These are phyloP conservation scores for Agrochola lota DNA, from an alignment of 2,888 invertebrate species.

Conservation along the genomic window DNA sequence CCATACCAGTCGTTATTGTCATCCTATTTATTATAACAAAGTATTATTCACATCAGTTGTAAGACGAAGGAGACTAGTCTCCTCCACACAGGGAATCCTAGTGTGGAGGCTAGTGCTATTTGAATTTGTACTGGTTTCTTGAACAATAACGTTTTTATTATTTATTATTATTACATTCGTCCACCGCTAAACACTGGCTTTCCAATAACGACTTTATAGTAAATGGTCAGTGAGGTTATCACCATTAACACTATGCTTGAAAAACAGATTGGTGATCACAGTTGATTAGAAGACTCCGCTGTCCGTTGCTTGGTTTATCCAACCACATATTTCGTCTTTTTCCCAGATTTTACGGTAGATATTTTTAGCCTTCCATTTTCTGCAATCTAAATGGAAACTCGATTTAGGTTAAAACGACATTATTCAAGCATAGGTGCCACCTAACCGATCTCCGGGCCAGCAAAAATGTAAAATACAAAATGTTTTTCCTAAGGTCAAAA, in stretches of 20 bases:
- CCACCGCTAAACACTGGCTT: too few relatives aligned
- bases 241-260: neutral
- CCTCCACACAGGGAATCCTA: too few relatives aligned
- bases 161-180: too few relatives aligned
- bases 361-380: neutral
- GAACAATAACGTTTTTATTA: too few relatives aligned
- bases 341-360: neutral
- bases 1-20: too few relatives aligned
- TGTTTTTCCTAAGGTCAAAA: constrained; percentile 6
- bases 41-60: too few relatives aligned
- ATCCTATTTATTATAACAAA: too few relatives aligned
- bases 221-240: too few relatives aligned
- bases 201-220: too few relatives aligned
- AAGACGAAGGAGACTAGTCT: too few relatives aligned
- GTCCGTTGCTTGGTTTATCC: neutral
- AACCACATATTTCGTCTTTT: neutral
- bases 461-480: constrained; percentile 34
- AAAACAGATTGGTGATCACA: neutral
- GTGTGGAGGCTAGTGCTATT: too few relatives aligned
- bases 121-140: too few relatives aligned
- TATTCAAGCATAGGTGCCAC: neutral
- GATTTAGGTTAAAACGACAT: constrained; percentile 19
- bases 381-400: neutral
- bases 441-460: neutral
- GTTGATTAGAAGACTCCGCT: neutral